Evolutionary conservation across 2,888 invertebrate genomes (phyloP).

Genomic region (Hydrotaea diabolus): DNA sequence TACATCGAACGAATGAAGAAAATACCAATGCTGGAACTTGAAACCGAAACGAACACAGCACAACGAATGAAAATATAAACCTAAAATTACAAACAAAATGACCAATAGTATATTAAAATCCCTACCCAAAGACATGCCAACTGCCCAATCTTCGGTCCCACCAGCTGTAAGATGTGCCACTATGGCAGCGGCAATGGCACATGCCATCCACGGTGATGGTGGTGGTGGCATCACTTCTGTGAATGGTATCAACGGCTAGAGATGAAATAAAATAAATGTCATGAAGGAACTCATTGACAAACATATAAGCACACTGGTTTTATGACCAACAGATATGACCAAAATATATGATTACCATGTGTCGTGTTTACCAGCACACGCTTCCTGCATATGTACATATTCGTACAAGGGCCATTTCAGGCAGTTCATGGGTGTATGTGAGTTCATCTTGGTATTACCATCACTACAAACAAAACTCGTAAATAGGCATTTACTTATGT

Average conservation of each 20-base stretch:
- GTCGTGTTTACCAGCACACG: slow-evolving; percentile 69
- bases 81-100: slow-evolving; percentile 49
- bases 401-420: neutral
- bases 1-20: slow-evolving; percentile 14
- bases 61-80: slow-evolving; percentile 34
- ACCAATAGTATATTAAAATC: slow-evolving; percentile 56
- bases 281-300: slow-evolving; percentile 80
- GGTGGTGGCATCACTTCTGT: too few relatives aligned
- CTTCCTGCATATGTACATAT: neutral
- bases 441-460: slow-evolving; percentile 62
- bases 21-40: too few relatives aligned
- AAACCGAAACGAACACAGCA: neutral
- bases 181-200: neutral
- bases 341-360: slow-evolving; percentile 80
- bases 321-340: slow-evolving; percentile 80
- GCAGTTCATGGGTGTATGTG: neutral
- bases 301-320: slow-evolving; percentile 80
- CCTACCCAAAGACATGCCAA: slow-evolving; percentile 35
- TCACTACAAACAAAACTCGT: slow-evolving; percentile 70
- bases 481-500: slow-evolving; percentile 77
- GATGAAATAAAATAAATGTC: slow-evolving; percentile 78
- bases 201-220: slow-evolving; percentile 46
- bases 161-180: neutral
- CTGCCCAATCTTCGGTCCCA: neutral
- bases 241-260: slow-evolving; percentile 65